Evolutionary conservation across 2,888 invertebrate genomes (phyloP).

Genomic region (Apantesis nais): DNA sequence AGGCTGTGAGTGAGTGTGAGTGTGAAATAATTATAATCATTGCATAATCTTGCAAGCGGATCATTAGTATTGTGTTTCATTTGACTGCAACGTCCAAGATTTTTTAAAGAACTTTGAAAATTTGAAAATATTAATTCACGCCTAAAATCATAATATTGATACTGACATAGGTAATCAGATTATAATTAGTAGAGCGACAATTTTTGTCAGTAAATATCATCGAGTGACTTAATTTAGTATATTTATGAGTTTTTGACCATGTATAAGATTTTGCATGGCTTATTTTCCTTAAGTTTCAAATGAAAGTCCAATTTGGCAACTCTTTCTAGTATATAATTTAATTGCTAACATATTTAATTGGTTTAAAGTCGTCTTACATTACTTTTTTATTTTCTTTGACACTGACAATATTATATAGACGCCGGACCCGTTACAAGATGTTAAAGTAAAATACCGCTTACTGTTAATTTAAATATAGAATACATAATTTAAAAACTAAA

Average conservation of each 20-base stretch:
- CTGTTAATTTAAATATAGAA: slow-evolving; percentile 9
- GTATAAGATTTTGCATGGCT: not conserved
- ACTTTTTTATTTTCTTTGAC: not conserved
- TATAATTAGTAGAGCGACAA: no score
- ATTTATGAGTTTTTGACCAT: not conserved
- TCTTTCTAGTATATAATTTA: not conserved
- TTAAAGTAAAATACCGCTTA: not conserved
- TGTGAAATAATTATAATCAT: no score
- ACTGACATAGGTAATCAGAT: no score
- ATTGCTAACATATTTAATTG: not conserved
- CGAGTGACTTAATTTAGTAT: not conserved
- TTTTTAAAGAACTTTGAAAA: no score
- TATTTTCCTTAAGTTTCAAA: not conserved
- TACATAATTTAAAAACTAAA: not conserved
- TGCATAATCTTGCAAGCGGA: no score
- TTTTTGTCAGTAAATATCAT: not conserved
- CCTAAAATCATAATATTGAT: no score
- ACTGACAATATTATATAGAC: not conserved
- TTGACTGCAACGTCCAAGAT: no score
- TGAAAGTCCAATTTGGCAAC: not conserved
- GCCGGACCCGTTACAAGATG: not conserved
- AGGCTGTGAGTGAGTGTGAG: no score
- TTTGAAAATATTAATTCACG: no score
- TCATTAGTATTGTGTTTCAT: no score
- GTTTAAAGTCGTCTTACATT: not conserved